phyloP scores from a whole-genome alignment of 2,113 vertebrate species.

The Prionailurus viverrinus region DNA sequence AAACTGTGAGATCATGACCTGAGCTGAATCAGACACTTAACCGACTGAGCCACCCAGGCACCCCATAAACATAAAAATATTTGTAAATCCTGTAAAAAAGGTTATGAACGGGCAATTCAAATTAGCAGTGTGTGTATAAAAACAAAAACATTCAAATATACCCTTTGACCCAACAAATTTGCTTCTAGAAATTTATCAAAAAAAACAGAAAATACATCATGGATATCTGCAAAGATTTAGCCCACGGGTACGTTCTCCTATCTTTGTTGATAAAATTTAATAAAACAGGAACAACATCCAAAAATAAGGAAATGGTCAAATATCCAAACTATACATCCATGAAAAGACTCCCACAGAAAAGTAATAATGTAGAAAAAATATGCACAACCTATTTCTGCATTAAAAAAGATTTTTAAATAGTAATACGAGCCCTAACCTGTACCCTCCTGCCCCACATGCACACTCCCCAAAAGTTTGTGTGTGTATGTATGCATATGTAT shows the following conservation, averaged over 20 bases:
- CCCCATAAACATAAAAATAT: neutral
- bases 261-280: neutral
- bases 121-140: neutral
- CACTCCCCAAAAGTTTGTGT: neutral
- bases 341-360: neutral
- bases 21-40: no score
- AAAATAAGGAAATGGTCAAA: neutral
- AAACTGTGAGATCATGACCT: no score
- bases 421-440: neutral
- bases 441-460: neutral
- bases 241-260: neutral
- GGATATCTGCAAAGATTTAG: neutral
- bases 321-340: neutral
- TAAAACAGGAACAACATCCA: neutral
- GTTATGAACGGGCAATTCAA: neutral
- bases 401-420: conserved; percentile 12
- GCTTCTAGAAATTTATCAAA: neutral
- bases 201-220: neutral
- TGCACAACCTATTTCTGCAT: neutral
- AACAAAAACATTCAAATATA: neutral
- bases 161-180: neutral
- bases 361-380: conserved; percentile 1
- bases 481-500: neutral
- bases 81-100: neutral
- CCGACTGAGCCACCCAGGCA: no score